Base-by-base conservation (phyloP, 2,113 vertebrate genomes). In the Agapornis roseicollis region DNA sequence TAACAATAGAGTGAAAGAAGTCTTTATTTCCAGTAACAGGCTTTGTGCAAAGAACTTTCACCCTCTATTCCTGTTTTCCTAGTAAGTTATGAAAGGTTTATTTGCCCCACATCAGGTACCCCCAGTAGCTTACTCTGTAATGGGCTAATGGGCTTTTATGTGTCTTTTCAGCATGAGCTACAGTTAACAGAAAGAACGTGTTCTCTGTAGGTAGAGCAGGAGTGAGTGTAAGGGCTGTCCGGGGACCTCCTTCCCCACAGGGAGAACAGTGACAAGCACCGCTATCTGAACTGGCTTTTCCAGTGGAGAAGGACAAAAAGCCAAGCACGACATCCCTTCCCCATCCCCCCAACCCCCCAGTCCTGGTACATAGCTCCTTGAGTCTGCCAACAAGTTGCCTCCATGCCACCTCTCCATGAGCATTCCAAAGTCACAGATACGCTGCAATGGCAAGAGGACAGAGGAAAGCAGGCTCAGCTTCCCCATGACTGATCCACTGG, bases 361-460 rank as follows among this genome's bases (percentile, higher is more conserved):
- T n/a, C n/a, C 37, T 61, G 39, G 52, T 25, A 2, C 47, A 2
- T 2, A 49, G 35, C 27, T 44, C 27, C 50, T 27, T 11, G 37
- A 78, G 31, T 41, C 23, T 47, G 10, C 65, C 56, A 42, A n/a
- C 17, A 60, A 74, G 42, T 39, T n/a, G 17, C 19, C 52, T 17
- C 2, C 20, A 1, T 1, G 1, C 23, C 41, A 14, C 19, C 17
- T 37, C 78, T 41, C 64, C 49, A 4, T 0, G 0, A 18, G 17
- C 1, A 1, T 3, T 25, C 41, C 53, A 12, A 56, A 50, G 29
- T 10, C 50, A 66, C 6, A 80, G 49, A 24, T 7, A 12, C 0
- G 5, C 35, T 29, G 22, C 70, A 74, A 19, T 19, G 13, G 27
- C 1, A 1, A 44, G 7, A 93, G 35, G 10, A 29, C 1, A 0